Base-by-base conservation (phyloP, 2,888 invertebrate species). In the Nezara viridula region DNA sequence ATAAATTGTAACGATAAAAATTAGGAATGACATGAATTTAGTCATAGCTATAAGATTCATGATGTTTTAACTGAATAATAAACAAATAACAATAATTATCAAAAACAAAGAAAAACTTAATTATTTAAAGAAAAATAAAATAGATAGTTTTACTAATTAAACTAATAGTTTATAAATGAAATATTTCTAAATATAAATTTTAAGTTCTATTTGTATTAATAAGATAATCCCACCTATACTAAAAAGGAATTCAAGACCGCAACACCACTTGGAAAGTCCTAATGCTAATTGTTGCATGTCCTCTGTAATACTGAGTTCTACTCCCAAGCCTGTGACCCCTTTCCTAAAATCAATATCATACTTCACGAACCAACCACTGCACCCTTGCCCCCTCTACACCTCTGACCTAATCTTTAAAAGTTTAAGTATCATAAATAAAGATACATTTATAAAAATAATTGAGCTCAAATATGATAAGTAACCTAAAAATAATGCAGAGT, bases 311-410 rank as follows among this genome's bases (percentile, higher is more conserved):
- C 81, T 88, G 88, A 50, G 86, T 19, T 21, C 88, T 88, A 49
- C 85, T 85, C 88, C 55, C 88, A 81, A 50, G 86, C 55, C 32
- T 86, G 73, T 81, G 85, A 85, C 81, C 81, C 37, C 81, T 85
- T 85, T 88, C 52, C 81, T 81, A 77, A 81, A 88, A 88, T 88
- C 88, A 88, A 88, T 88, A 88, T 88, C 81, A 50, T 88, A 81
- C 88, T 88, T 47, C 60, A 88, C 47, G 50, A 81, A 85, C 88
- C 88, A 88, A 88, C 88, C 88, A 81, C 81, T 27, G 85, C 47
- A 55, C 88, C 32, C 88, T 49, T 52, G 32, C 55, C 85, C 88
- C 81, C 88, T 27, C 85, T 49, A 47, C 40, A 40, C 47, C 77
- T 52, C 88, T 27, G 37, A 32, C 88, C 88, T 47, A 32, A 37